A percentile compares a stretch with the other conserved stretches of the same genome.
Evolutionary conservation across 2,113 vertebrate species (phyloP).

Genomic region (Cheilinus undulatus): DNA sequence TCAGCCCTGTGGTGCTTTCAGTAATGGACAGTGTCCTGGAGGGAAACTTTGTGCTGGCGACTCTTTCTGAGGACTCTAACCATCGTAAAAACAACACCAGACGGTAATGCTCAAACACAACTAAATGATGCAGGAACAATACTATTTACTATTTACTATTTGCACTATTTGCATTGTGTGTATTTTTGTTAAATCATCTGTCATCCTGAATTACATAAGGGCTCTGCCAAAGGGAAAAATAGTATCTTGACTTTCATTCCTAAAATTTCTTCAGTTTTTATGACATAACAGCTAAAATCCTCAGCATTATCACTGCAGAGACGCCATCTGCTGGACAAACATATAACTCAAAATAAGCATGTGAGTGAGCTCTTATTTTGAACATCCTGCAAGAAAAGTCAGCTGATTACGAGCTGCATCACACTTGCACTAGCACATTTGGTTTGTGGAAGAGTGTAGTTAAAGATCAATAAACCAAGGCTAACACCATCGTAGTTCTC

Average conservation of each 20-base stretch:
- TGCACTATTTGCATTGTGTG: not conserved
- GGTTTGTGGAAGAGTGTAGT: not conserved
- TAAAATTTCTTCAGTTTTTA: not conserved
- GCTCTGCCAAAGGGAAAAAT: not conserved
- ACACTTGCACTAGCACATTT: not conserved
- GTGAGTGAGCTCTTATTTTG: not conserved
- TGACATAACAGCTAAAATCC: not conserved
- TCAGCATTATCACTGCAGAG: not conserved
- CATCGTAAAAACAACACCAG: slow-evolving; percentile 57
- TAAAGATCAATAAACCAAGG: not conserved
- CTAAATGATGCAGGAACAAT: not conserved
- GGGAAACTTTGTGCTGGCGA: slow-evolving; percentile 92
- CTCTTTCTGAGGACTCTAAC: slow-evolving; percentile 82
- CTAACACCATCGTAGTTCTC: not conserved
- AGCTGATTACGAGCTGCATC: not conserved
- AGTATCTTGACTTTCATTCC: not conserved
- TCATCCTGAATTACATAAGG: not conserved
- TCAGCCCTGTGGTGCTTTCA: slow-evolving; percentile 89
- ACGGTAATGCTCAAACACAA: slow-evolving; percentile 62
- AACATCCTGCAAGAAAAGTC: not conserved
- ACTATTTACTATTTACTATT: not conserved
- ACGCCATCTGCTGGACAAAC: slow-evolving; percentile 1
- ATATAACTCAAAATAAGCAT: too few relatives aligned
- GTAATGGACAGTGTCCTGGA: slow-evolving; percentile 89
- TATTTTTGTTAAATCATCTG: not conserved